phyloP scores from a whole-genome alignment of 1,140 invertebrate species.

The Leptonema lineaticorne region DNA sequence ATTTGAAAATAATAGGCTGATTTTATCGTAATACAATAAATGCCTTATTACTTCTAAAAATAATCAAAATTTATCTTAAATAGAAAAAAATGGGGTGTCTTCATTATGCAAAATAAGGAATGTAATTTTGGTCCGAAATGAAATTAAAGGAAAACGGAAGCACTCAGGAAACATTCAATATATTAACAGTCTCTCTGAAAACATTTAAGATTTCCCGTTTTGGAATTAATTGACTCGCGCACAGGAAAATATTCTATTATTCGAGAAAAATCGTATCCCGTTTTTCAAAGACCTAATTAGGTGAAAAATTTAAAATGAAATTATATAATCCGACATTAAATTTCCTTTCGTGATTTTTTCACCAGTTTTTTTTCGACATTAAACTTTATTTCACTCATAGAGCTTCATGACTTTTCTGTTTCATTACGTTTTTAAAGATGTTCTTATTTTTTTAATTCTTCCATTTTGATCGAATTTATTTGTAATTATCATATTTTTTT shows the following conservation, averaged over 20 bases:
- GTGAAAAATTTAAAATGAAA: not conserved
- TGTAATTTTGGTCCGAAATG: conserved; percentile 26
- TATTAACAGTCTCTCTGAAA: conserved; percentile 27
- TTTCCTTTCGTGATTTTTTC: too few relatives aligned
- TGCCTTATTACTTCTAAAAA: not conserved
- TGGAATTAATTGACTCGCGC: conserved; percentile 24
- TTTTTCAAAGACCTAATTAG: conserved; percentile 14
- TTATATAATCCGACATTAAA: too few relatives aligned
- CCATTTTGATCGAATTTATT: too few relatives aligned
- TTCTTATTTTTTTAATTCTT: too few relatives aligned
- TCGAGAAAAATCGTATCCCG: conserved; percentile 15
- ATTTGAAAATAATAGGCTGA: not conserved
- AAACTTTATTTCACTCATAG: too few relatives aligned
- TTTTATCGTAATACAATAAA: not conserved
- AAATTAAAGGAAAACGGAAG: conserved; percentile 29
- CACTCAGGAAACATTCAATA: conserved; percentile 22
- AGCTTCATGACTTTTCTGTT: too few relatives aligned
- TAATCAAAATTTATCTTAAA: too few relatives aligned
- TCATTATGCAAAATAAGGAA: conserved; percentile 22
- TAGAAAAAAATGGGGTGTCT: not conserved
- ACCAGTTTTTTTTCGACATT: too few relatives aligned
- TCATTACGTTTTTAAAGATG: too few relatives aligned
- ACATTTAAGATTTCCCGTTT: conserved; percentile 25
- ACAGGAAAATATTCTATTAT: conserved; percentile 6
- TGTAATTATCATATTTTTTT: too few relatives aligned